phyloP scores from a whole-genome alignment of 2,888 invertebrate species.

The Sinelater perroti region DNA sequence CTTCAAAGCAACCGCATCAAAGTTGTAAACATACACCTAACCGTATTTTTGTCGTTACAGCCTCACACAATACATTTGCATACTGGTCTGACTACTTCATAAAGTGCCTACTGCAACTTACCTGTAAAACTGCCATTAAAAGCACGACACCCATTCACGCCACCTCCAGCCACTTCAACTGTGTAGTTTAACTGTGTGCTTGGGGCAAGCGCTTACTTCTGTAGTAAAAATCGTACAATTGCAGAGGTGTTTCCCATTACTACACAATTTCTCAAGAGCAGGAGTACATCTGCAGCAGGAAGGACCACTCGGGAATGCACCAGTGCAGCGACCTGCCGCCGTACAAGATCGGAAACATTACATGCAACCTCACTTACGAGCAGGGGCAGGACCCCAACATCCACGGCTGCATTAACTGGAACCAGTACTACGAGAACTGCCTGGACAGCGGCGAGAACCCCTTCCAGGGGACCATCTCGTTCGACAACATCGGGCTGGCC shows the following conservation, averaged over 20 bases:
- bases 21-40: no score
- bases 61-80: no score
- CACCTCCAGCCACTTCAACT: slow-evolving; percentile 1
- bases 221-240: slow-evolving; percentile 48
- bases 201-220: slow-evolving; percentile 14
- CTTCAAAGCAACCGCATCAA: no score
- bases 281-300: slow-evolving; percentile 96
- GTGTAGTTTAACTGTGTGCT: slow-evolving; percentile 28
- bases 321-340: slow-evolving; percentile 85
- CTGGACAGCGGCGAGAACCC: slow-evolving; percentile 93
- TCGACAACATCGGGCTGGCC: slow-evolving; percentile 99
- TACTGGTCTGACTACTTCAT: not conserved
- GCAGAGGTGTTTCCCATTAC: slow-evolving; percentile 75
- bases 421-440: slow-evolving; percentile 97
- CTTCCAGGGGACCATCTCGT: slow-evolving; percentile 98
- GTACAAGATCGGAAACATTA: slow-evolving; percentile 73
- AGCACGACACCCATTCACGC: slow-evolving; percentile 3
- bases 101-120: not conserved
- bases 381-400: slow-evolving; percentile 49
- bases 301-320: slow-evolving; percentile 96
- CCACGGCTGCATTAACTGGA: slow-evolving; percentile 95
- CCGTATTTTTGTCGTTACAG: no score
- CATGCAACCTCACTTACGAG: slow-evolving; percentile 76
- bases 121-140: no score
- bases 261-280: slow-evolving; percentile 88